These are phyloP conservation scores for Ciconia maguari DNA, from an alignment of 2,113 vertebrate genomes.

Conservation along the genomic window DNA sequence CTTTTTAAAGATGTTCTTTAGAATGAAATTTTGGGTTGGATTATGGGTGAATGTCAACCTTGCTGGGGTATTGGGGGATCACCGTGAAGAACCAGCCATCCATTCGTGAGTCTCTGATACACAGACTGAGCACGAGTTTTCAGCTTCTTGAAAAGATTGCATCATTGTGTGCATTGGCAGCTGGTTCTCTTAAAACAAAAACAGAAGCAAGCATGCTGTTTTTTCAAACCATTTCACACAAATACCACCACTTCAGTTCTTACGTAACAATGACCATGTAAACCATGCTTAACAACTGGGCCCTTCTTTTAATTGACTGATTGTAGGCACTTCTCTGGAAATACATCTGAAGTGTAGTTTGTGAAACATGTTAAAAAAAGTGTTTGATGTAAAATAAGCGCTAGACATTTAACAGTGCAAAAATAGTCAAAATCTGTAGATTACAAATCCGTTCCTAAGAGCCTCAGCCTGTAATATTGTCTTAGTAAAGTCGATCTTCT, in stretches of 20 bases:
- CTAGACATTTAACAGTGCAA: conserved; percentile 73
- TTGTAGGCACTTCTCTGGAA: conserved; percentile 62
- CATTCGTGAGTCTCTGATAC: background rate
- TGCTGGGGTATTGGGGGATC: background rate
- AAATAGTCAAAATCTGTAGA: conserved; percentile 67
- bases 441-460: conserved; percentile 65
- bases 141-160: background rate
- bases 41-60: background rate
- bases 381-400: conserved; percentile 76
- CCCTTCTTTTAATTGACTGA: conserved; percentile 61
- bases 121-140: background rate
- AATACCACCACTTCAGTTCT: background rate
- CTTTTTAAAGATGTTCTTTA: background rate
- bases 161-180: background rate
- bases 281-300: conserved; percentile 46
- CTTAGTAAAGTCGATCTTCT: conserved; percentile 65
- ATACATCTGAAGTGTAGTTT: conserved; percentile 68
- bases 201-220: background rate
- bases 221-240: background rate
- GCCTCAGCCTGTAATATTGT: conserved; percentile 68
- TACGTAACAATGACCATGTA: background rate
- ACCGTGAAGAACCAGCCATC: background rate
- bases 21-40: background rate
- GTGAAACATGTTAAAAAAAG: conserved; percentile 72
- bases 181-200: background rate